A percentile compares a stretch with the other conserved stretches of the same genome.
phyloP scores from a whole-genome alignment of 2,113 vertebrate genomes.

The Scophthalmus maximus region DNA sequence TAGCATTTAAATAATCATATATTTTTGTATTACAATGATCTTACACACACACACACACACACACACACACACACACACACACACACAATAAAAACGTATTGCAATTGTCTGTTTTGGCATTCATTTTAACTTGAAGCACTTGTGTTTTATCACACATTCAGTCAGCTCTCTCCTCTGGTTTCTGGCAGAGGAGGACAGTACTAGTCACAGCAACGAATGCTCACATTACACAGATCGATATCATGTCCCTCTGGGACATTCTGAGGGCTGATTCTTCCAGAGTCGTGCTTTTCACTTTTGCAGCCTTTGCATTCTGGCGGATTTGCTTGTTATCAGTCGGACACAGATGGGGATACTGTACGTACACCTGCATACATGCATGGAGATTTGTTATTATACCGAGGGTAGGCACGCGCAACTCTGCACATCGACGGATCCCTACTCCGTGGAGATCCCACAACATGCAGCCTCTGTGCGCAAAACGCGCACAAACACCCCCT shows the following conservation, averaged over 20 bases:
- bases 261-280: slow-evolving; percentile 36
- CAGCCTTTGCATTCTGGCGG: slow-evolving; percentile 12
- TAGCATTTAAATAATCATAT: neutral
- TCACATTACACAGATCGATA: slow-evolving; percentile 42
- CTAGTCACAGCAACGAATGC: slow-evolving; percentile 17
- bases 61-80: too few species aligned
- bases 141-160: neutral
- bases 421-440: slow-evolving; percentile 19
- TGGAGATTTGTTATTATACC: slow-evolving; percentile 1
- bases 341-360: slow-evolving; percentile 20
- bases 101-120: neutral
- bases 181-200: neutral
- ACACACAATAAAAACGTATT: neutral
- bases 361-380: slow-evolving; percentile 1
- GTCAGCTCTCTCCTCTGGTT: neutral
- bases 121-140: neutral
- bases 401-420: neutral
- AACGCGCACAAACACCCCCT: neutral
- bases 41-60: too few species aligned
- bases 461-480: neutral
- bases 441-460: slow-evolving; percentile 9
- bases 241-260: slow-evolving; percentile 20
- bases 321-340: slow-evolving; percentile 50
- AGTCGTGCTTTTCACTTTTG: slow-evolving; percentile 13
- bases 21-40: neutral